Conservation (phyloP, 2,797 vertebrate genomes). For the Propithecus perrieri region DNA sequence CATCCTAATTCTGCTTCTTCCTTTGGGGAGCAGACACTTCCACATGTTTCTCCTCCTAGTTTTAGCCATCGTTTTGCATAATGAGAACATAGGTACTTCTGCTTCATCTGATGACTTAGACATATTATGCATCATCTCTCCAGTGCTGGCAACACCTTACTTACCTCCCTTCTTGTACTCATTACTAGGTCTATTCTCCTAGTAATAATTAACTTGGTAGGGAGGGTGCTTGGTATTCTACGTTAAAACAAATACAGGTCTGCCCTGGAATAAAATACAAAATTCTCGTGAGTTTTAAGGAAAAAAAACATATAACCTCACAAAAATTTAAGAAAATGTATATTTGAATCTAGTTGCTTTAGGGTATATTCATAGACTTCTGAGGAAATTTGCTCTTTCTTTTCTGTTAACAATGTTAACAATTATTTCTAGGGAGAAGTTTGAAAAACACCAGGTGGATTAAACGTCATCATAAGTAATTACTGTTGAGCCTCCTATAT, state of each 20-base stretch:
- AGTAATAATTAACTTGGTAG: neutral
- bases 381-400: neutral
- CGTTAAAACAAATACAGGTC: neutral
- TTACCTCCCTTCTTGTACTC: neutral
- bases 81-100: neutral
- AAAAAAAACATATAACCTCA: neutral
- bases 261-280: neutral
- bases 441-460: constrained; percentile 5
- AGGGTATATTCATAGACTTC: neutral
- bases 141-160: neutral
- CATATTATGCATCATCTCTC: neutral
- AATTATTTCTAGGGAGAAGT: neutral
- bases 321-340: constrained; percentile 5
- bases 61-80: neutral
- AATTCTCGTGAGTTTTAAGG: constrained; percentile 2
- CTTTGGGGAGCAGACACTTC: neutral
- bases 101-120: neutral
- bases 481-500: neutral
- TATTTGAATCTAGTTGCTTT: constrained; percentile 17
- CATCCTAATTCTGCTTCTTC: neutral
- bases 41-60: neutral
- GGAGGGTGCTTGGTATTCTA: neutral
- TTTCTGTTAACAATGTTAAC: neutral
- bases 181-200: neutral
- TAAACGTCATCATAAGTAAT: neutral